These are phyloP conservation scores for Drosophila mettleri DNA, from an alignment of 2,888 invertebrate species.

Conservation along the genomic window DNA sequence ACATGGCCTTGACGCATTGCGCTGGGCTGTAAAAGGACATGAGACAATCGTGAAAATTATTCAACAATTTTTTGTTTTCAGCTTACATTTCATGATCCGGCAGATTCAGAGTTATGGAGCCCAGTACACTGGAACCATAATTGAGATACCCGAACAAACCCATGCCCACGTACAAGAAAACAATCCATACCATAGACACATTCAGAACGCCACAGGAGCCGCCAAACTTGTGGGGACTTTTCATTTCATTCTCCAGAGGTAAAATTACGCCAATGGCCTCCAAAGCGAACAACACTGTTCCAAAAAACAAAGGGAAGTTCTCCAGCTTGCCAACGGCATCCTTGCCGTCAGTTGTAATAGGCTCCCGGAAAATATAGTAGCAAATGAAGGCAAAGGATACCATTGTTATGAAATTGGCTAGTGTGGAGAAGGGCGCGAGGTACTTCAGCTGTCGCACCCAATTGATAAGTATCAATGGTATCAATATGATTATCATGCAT, in stretches of 20 bases:
- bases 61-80: conserved; percentile 56
- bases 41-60: neutral
- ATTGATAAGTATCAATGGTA: conserved; percentile 92
- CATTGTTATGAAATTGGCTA: conserved; percentile 94
- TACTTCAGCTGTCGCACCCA: conserved; percentile 92
- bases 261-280: conserved; percentile 96
- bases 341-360: conserved; percentile 88
- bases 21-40: conserved; percentile 86
- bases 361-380: conserved; percentile 92
- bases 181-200: conserved; percentile 92
- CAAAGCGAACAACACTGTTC: conserved; percentile 97
- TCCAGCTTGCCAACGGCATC: conserved; percentile 88
- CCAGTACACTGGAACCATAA: conserved; percentile 90
- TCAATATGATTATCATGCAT: conserved; percentile 90
- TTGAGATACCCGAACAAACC: conserved; percentile 96
- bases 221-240: conserved; percentile 92
- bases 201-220: conserved; percentile 94
- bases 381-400: conserved; percentile 93
- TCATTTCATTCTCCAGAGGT: conserved; percentile 97
- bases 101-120: conserved; percentile 95
- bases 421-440: conserved; percentile 94
- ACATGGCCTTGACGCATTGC: conserved; percentile 89
- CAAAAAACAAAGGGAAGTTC: conserved; percentile 96
- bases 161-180: conserved; percentile 93
- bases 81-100: conserved; percentile 89